Conservation (phyloP, 2,797 vertebrate genomes). For the Knipowitschia caucasica region DNA sequence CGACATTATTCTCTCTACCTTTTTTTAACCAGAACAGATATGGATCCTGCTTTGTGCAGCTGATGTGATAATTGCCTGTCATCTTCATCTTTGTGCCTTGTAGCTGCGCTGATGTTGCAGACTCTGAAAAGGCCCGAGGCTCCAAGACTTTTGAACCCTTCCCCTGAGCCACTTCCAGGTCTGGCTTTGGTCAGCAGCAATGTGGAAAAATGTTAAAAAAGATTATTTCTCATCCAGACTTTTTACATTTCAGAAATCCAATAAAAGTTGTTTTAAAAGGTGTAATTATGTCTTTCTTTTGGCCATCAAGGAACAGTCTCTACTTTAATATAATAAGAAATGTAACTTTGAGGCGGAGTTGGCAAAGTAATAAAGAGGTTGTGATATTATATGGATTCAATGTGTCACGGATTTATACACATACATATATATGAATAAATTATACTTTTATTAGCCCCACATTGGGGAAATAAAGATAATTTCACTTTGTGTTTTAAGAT, state of each 20-base stretch:
- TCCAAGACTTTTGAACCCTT: slow-evolving; percentile 15
- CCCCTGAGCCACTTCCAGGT: slow-evolving; percentile 13
- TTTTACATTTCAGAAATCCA: background rate
- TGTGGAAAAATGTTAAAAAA: slow-evolving; percentile 20
- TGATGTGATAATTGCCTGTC: slow-evolving; percentile 38
- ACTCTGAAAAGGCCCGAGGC: slow-evolving; percentile 36
- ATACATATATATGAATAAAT: too few species aligned
- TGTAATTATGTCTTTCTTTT: background rate
- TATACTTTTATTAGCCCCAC: too few species aligned
- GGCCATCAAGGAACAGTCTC: background rate
- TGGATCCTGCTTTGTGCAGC: background rate
- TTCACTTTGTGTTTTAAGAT: too few species aligned
- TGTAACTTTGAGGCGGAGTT: background rate
- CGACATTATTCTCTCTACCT: too few species aligned
- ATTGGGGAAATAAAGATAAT: too few species aligned
- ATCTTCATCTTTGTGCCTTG: slow-evolving; percentile 28
- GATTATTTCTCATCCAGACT: background rate
- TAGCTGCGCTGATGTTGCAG: too few species aligned
- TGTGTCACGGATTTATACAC: too few species aligned
- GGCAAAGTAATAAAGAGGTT: background rate
- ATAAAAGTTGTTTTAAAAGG: background rate
- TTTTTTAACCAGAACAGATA: slow-evolving; percentile 4
- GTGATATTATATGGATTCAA: too few species aligned
- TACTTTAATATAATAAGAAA: background rate
- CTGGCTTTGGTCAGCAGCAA: slow-evolving; percentile 37